Evolutionary conservation across 1,140 invertebrate species (phyloP).

Genomic region (Euborellia annulipes): DNA sequence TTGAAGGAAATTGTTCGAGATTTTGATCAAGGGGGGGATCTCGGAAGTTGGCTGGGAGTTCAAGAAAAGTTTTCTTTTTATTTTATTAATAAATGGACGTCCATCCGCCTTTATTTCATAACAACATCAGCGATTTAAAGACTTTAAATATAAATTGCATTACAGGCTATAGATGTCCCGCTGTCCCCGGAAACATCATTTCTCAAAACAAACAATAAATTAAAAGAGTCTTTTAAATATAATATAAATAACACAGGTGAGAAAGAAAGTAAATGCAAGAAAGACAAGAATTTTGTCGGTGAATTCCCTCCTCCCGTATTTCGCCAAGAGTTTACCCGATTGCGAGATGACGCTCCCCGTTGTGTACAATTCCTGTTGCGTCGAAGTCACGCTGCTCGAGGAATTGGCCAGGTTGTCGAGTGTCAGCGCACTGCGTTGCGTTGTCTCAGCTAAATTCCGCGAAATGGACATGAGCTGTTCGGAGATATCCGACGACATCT

Average conservation of each 20-base stretch:
- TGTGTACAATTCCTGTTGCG: slow-evolving; percentile 66
- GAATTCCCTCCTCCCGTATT: slow-evolving; percentile 83
- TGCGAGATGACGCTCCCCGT: slow-evolving; percentile 75
- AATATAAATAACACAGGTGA: slow-evolving; percentile 81
- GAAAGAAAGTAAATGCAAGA: slow-evolving; percentile 82
- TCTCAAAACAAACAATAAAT: too few relatives aligned
- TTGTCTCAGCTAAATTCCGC: slow-evolving; percentile 67
- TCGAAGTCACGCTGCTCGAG: slow-evolving; percentile 38
- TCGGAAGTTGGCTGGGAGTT: too few relatives aligned
- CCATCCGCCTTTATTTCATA: too few relatives aligned
- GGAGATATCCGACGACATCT: slow-evolving; percentile 54
- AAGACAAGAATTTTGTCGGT: slow-evolving; percentile 87
- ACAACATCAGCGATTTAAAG: too few relatives aligned
- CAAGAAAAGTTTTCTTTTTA: too few relatives aligned
- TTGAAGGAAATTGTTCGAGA: too few relatives aligned
- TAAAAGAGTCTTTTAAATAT: slow-evolving; percentile 76
- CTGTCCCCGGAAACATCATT: too few relatives aligned
- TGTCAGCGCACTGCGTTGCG: slow-evolving; percentile 68
- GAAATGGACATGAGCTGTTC: slow-evolving; percentile 72
- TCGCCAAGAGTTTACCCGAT: slow-evolving; percentile 78
- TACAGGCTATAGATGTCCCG: too few relatives aligned
- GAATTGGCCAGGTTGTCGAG: slow-evolving; percentile 52
- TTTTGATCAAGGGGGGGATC: too few relatives aligned
- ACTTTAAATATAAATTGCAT: too few relatives aligned
- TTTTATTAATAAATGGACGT: too few relatives aligned